Evolutionary conservation across 2,888 invertebrate genomes (phyloP), one percentile per base, ranked within the genome.

Genomic region (Neuroscelio doddi): DNA sequence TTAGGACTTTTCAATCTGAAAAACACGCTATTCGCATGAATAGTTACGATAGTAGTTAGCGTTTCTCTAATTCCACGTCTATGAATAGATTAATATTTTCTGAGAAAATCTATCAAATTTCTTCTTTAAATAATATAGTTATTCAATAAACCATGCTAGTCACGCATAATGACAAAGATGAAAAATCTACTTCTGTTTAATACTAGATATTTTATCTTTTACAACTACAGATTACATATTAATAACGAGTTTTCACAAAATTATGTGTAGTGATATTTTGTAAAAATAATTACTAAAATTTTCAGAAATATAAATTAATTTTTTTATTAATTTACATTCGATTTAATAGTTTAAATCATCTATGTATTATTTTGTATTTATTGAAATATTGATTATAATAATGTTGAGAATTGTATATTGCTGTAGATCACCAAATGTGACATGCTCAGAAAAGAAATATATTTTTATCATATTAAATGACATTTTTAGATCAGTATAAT

Each of bases 1-100:
- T 90, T 69, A 87, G 89, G 71, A 89, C 88, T 64, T 90, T 89
- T 82, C 89, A 89, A 73, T 86, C 88, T 53, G 90, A 90, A 75
- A 90, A 89, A 80, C 88, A 89, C 80, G 86, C 88, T 41, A 80
- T 87, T 70, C 86, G 87, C 69, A 85, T 87, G 68, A 88, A 87
- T 81, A 86, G 80, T 55, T 78, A 73, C 52, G 67, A 69, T 24
- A 67, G 47, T 27, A 75, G 71, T 51, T 73, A 73, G 39, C 68
- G 38, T 30, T 63, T 50, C 45, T 30, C 21, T 12, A 59, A 15
- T 15, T 36, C 3, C 15, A 9, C 36, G 15, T 4, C 15, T 4
- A 36, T 7, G 4, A 10, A 10, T 1, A 12, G 36, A 5, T 36
- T 36, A 4, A 8, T 32, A n/a, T 32, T 3, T 10, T 26, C 32